phyloP scores from a whole-genome alignment of 2,113 vertebrate species.

The Catharus bicknelli region DNA sequence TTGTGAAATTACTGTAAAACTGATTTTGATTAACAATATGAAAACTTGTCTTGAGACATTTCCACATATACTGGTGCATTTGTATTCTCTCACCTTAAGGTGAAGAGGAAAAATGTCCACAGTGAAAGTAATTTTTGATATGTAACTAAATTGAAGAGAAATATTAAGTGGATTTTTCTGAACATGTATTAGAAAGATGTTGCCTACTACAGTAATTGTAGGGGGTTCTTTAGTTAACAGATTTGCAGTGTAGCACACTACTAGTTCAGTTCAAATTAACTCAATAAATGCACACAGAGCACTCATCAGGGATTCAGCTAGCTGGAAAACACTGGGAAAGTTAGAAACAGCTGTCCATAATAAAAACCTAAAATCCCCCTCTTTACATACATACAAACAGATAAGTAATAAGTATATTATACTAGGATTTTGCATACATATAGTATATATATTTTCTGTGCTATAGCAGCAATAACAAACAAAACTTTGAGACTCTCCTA shows the following conservation, averaged over 20 bases:
- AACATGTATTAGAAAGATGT: neutral
- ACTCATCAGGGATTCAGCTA: neutral
- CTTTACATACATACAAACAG: neutral
- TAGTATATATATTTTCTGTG: neutral
- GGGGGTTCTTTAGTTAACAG: neutral
- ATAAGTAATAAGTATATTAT: neutral
- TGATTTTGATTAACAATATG: conserved; percentile 8
- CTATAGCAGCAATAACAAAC: neutral
- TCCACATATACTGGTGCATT: neutral
- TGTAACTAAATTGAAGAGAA: conserved; percentile 5
- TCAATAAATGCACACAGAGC: neutral
- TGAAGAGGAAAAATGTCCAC: conserved; percentile 4
- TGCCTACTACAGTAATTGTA: neutral
- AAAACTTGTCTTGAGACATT: neutral
- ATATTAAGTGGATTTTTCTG: neutral
- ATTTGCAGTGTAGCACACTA: neutral
- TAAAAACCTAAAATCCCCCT: neutral
- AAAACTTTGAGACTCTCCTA: neutral
- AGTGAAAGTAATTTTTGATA: conserved; percentile 15
- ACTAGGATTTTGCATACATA: neutral
- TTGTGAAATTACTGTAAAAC: neutral
- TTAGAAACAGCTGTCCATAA: neutral
- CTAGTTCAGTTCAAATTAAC: neutral
- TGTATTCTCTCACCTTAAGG: neutral
- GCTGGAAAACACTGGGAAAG: neutral